Conservation (phyloP, 2,888 invertebrate genomes). For the Portevinia maculata region DNA sequence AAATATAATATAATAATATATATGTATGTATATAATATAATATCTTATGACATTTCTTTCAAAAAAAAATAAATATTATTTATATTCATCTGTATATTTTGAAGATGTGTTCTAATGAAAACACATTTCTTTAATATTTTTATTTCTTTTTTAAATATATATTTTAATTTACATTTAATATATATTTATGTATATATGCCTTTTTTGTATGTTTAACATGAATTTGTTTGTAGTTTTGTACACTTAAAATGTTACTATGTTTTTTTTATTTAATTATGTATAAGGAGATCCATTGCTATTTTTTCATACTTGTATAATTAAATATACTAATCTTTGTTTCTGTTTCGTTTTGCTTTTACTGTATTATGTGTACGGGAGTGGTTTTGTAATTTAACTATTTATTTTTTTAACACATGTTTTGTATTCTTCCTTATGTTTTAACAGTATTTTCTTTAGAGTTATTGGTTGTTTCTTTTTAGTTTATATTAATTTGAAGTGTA, state of each 20-base stretch:
- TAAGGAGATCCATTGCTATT: constrained; percentile 71
- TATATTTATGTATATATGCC: constrained; percentile 33
- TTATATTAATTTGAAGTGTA: too few relatives aligned
- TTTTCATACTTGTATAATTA: constrained; percentile 34
- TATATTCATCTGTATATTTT: constrained; percentile 44
- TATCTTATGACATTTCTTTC: constrained; percentile 51
- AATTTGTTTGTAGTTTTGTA: constrained; percentile 62
- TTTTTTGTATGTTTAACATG: constrained; percentile 34
- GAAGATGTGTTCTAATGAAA: constrained; percentile 43
- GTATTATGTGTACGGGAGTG: constrained; percentile 25
- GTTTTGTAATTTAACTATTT: constrained; percentile 19
- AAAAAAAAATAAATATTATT: constrained; percentile 66
- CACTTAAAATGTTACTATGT: constrained; percentile 59
- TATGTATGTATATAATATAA: constrained; percentile 43
- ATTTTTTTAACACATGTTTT: background rate
- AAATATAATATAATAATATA: constrained; percentile 29
- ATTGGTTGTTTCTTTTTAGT: too few relatives aligned
- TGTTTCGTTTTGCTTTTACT: constrained; percentile 27
- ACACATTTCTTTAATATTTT: constrained; percentile 40
- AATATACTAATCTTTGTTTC: constrained; percentile 52
- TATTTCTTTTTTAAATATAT: constrained; percentile 1
- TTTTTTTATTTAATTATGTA: constrained; percentile 45
- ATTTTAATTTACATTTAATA: constrained; percentile 33
- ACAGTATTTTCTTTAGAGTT: constrained; percentile 11
- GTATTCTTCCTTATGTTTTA: constrained; percentile 24